A percentile compares a stretch with the other conserved stretches of the same genome.
Evolutionary conservation across 2,113 vertebrate species (phyloP).

Genomic region (Eurystomus gularis): DNA sequence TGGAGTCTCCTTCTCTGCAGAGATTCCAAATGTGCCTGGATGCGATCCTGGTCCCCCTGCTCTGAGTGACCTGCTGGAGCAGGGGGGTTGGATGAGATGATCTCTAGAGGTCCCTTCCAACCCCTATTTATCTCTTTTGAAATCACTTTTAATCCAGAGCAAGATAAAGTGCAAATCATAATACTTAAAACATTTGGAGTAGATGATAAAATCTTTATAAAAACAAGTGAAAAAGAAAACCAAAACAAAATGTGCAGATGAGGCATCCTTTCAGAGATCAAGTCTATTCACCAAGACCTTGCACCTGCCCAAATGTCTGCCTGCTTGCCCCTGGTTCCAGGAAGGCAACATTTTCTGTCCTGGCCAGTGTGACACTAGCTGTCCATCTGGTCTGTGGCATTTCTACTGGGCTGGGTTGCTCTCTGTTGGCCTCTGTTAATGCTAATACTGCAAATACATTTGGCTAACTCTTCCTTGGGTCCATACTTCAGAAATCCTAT

Average conservation of each 20-base stretch:
- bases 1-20: neutral
- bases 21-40: neutral
- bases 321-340: neutral
- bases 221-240: neutral
- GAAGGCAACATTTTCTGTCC: neutral
- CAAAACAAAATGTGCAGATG: neutral
- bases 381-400: neutral
- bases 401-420: neutral
- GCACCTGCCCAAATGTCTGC: neutral
- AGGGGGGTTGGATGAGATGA: neutral
- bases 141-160: neutral
- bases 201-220: neutral
- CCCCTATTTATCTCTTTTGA: neutral
- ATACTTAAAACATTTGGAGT: neutral
- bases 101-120: neutral
- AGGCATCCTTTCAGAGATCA: neutral
- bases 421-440: neutral
- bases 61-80: neutral
- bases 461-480: neutral
- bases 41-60: neutral
- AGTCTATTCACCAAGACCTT: neutral
- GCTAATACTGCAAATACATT: neutral
- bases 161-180: slow-evolving; percentile 1
- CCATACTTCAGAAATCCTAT: neutral
- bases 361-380: neutral